phyloP scores from a whole-genome alignment of 2,888 invertebrate genomes.

The Coleophora deauratella region DNA sequence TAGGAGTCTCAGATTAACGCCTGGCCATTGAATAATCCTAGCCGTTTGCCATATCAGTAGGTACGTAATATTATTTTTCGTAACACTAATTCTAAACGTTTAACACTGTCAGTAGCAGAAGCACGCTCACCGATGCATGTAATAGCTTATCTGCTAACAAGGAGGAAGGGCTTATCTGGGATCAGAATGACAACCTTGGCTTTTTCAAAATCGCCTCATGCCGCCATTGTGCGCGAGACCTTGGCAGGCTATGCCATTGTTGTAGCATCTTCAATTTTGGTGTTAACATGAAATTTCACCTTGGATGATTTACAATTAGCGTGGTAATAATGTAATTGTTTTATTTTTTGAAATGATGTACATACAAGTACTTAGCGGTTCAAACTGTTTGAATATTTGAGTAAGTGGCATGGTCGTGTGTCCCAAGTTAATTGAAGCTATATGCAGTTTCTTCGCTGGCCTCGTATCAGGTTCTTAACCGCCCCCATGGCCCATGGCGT shows the following conservation, averaged over 20 bases:
- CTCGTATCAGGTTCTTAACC: too few species aligned
- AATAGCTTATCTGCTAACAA: slow-evolving; percentile 52
- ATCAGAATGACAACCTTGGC: slow-evolving; percentile 53
- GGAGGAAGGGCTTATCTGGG: slow-evolving; percentile 53
- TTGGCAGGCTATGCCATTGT: slow-evolving; percentile 33
- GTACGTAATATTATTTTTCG: too few species aligned
- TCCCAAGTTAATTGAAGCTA: too few species aligned
- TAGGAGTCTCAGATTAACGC: too few species aligned
- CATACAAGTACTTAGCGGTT: background rate
- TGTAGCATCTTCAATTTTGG: slow-evolving; percentile 49
- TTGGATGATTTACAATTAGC: slow-evolving; percentile 50
- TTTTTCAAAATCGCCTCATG: slow-evolving; percentile 57
- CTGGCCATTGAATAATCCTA: too few species aligned
- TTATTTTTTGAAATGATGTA: too few species aligned
- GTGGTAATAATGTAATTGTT: slow-evolving; percentile 25
- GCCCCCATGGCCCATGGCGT: too few species aligned
- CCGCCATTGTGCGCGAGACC: slow-evolving; percentile 48
- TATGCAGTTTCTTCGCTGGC: too few species aligned
- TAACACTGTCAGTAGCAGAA: too few species aligned
- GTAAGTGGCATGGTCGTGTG: too few species aligned
- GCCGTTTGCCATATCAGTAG: too few species aligned
- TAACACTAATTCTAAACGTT: too few species aligned
- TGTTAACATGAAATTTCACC: slow-evolving; percentile 55
- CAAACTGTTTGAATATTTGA: background rate
- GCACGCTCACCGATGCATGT: slow-evolving; percentile 42